Evolutionary conservation across 2,113 vertebrate genomes (phyloP).

Genomic region (Brachionichthys hirsutus): DNA sequence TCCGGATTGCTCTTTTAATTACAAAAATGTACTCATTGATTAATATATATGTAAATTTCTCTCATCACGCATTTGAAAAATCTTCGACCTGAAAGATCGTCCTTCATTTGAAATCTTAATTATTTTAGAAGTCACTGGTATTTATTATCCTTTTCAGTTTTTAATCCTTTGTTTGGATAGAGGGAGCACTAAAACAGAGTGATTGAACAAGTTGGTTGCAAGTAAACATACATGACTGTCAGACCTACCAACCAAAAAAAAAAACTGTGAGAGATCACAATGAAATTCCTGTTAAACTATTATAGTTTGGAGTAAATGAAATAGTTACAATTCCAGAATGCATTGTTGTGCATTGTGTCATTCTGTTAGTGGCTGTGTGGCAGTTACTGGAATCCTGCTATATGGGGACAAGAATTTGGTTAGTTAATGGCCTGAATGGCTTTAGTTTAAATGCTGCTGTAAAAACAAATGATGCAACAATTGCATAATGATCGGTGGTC

Average conservation of each 20-base stretch:
- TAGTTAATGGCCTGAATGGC: conserved; percentile 28
- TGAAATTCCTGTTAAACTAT: too few relatives aligned
- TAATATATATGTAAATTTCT: neutral
- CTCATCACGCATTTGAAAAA: neutral
- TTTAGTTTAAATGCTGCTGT: conserved; percentile 29
- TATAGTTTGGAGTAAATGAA: neutral
- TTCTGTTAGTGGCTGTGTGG: conserved; percentile 31
- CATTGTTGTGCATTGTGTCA: conserved; percentile 16
- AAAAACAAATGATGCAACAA: conserved; percentile 34
- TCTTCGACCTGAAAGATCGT: neutral
- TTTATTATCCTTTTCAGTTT: neutral
- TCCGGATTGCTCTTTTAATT: conserved; percentile 1
- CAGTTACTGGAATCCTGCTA: conserved; percentile 15
- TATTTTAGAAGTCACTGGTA: neutral
- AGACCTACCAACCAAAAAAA: neutral
- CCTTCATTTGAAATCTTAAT: neutral
- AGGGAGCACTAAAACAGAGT: neutral
- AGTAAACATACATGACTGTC: neutral
- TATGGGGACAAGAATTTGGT: conserved; percentile 24
- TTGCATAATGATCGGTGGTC: neutral
- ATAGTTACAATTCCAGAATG: conserved; percentile 5
- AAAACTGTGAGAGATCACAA: too few relatives aligned
- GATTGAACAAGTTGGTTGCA: neutral
- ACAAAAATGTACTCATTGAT: neutral
- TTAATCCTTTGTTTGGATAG: neutral